A percentile compares a stretch with the other conserved stretches of the same genome.
Conservation (phyloP, 1,140 invertebrate species). For the Gryon sp. region DNA sequence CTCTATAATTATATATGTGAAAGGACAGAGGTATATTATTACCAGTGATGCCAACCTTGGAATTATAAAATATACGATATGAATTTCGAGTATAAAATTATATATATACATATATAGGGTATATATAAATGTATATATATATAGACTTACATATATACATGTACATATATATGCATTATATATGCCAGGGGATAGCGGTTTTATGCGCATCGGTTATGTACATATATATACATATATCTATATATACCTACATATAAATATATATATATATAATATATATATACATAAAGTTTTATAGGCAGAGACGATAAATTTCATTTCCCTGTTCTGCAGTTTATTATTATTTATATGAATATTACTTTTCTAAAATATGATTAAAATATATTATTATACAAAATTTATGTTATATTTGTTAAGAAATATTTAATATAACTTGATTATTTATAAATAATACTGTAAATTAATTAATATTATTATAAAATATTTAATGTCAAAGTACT, state of each 20-base stretch:
- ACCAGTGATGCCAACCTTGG: conserved; percentile 49
- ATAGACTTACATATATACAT: conserved; percentile 9
- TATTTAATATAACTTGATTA: too few relatives aligned
- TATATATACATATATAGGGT: conserved; percentile 22
- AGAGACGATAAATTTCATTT: conserved; percentile 16
- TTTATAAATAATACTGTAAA: too few relatives aligned
- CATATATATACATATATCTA: background rate
- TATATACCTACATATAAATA: background rate
- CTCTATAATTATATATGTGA: conserved; percentile 59
- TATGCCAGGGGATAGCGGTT: conserved; percentile 17
- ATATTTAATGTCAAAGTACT: too few relatives aligned
- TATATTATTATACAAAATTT: too few relatives aligned
- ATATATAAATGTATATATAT: conserved; percentile 36
- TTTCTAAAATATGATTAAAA: too few relatives aligned
- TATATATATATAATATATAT: conserved; percentile 11
- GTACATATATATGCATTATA: conserved; percentile 40
- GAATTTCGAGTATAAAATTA: conserved; percentile 24
- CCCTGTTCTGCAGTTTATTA: background rate
- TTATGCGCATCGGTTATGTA: conserved; percentile 8
- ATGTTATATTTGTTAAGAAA: too few relatives aligned
- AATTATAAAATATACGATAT: conserved; percentile 31
- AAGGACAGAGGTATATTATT: conserved; percentile 53
- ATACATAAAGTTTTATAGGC: conserved; percentile 19
- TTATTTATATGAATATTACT: too few relatives aligned
- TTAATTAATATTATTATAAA: too few relatives aligned